Conservation (phyloP, 2,113 vertebrate genomes). For the Phoxinus phoxinus region DNA sequence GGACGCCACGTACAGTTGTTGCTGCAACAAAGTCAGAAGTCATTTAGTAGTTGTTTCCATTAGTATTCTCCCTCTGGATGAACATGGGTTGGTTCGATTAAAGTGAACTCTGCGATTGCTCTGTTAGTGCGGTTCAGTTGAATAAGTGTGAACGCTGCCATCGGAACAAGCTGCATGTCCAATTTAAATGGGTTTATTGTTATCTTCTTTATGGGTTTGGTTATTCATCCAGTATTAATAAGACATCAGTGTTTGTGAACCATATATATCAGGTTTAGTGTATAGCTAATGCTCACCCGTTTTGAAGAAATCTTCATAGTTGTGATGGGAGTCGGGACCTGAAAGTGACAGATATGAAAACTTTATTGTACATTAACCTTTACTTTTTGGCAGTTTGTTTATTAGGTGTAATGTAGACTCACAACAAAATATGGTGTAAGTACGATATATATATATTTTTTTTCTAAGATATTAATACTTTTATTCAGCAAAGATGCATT, state of each 20-base stretch:
- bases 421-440: background rate
- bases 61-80: too few species aligned
- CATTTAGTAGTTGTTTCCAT: background rate
- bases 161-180: background rate
- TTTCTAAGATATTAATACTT: background rate
- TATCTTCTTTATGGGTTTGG: background rate
- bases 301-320: constrained; percentile 98
- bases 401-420: background rate
- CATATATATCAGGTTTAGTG: background rate
- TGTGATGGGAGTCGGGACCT: constrained; percentile 90
- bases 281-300: constrained; percentile 81
- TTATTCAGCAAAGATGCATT: background rate
- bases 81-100: too few species aligned
- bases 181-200: background rate
- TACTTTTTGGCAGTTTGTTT: too few species aligned
- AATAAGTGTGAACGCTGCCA: too few species aligned
- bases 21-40: constrained; percentile 73
- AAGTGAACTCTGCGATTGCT: too few species aligned
- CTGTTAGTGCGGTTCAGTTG: too few species aligned
- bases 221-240: background rate
- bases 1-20: constrained; percentile 96
- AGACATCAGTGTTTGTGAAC: constrained; percentile 31
- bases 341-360: constrained; percentile 16
- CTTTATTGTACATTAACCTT: background rate
- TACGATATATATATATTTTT: background rate